Conservation (phyloP, 2,797 vertebrate genomes). For the Neoniphon sammara region DNA sequence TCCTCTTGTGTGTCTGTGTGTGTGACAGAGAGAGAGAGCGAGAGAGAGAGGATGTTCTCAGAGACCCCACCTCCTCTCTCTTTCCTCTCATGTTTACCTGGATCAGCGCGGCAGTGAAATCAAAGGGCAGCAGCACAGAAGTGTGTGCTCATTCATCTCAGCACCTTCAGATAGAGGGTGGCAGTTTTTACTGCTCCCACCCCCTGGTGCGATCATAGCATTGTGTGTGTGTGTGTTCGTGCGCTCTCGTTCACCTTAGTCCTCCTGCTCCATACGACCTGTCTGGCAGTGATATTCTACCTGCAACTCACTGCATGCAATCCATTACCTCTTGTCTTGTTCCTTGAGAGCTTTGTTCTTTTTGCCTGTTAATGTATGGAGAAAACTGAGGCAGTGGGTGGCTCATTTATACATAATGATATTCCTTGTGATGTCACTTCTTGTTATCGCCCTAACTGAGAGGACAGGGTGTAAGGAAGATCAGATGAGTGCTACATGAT, state of each 20-base stretch:
- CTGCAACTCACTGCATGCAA: constrained; percentile 31
- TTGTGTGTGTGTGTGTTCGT: constrained; percentile 12
- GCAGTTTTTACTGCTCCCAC: constrained; percentile 55
- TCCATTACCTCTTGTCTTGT: constrained; percentile 54
- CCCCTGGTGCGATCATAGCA: constrained; percentile 57
- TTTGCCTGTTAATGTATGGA: constrained; percentile 67
- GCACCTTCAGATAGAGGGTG: constrained; percentile 60
- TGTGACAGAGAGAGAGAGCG: constrained; percentile 12
- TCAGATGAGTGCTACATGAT: constrained; percentile 52
- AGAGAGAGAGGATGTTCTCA: no score
- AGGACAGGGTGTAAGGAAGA: constrained; percentile 44
- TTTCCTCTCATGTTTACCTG: constrained; percentile 65
- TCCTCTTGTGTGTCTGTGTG: constrained; percentile 7
- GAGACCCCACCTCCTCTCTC: constrained; percentile 10
- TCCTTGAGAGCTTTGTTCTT: constrained; percentile 73
- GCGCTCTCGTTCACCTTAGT: constrained; percentile 52
- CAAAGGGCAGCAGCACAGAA: constrained; percentile 68
- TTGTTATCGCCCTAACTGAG: constrained; percentile 56
- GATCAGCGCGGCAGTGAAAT: constrained; percentile 58
- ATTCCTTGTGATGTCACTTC: constrained; percentile 78
- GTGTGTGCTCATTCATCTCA: constrained; percentile 71
- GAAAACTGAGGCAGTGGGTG: constrained; percentile 66
- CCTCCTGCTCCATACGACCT: constrained; percentile 51
- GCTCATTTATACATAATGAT: constrained; percentile 73
- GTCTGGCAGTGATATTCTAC: constrained; percentile 21